Base-by-base conservation (phyloP, 2,113 vertebrate genomes). In the Turdus rufiventris region DNA sequence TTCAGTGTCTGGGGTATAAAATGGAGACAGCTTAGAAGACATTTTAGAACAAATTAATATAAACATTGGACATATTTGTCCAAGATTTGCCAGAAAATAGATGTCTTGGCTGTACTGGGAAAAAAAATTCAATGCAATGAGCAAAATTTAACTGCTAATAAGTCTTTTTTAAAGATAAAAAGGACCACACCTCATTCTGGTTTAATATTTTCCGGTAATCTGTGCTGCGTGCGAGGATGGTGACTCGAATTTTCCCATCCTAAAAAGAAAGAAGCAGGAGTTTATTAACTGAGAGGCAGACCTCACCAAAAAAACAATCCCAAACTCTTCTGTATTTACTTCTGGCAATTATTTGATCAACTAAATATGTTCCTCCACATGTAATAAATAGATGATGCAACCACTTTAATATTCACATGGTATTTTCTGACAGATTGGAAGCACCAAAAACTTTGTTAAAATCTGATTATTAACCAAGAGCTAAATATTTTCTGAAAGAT, bases 141-240 rank as follows among this genome's bases (percentile, higher is more conserved):
- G 54, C 3, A 87, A 84, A 85, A 88, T 43, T n/a, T 36, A 90
- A 53, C 12, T 77, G 40, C 17, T 26, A 33, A 61, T 24, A 18
- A 50, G 31, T 60, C 21, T 79, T 13, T 65, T 85, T 70, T 24
- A 19, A 73, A 84, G 70, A 24, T 16, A 34, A 29, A 42, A 81
- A 56, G 36, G 87, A 60, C 76, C 98, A 97, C 94, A 99, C 99
- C 99, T 99, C 98, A 43, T 98, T 97, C 97, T 99, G 99, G 96
- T 99, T 99, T 94, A 99, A 96, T 97, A 99, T 99, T 97, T 98
- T 98, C 94, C 99, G 97, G 96, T 99, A 99, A 95, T 99, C 98
- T 25, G 99, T 99, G 96, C 99, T 99, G 91, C 99, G 98, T 47
- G 98, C 98, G 12, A 99, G 98, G 93, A 99, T 98, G 48, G 99